Evolutionary conservation across 2,888 invertebrate genomes (phyloP).

Genomic region (Apamea epomidion): DNA sequence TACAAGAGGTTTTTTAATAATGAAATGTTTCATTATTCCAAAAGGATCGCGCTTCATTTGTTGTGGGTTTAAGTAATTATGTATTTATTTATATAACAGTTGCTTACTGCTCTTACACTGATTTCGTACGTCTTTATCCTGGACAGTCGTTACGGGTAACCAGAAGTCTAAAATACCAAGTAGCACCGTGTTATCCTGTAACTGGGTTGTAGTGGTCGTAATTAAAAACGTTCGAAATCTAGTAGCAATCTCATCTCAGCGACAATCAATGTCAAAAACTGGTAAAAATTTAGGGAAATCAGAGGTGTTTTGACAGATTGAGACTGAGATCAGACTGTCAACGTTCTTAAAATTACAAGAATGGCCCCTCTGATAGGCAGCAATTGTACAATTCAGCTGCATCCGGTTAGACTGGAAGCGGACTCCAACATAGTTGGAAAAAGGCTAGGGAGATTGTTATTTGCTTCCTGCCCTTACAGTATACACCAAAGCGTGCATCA

Average conservation of each 20-base stretch:
- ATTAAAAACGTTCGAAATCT: too few relatives aligned
- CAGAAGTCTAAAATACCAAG: background rate
- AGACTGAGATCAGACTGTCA: too few relatives aligned
- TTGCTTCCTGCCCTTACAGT: background rate
- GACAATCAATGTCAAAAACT: too few relatives aligned
- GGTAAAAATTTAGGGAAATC: too few relatives aligned
- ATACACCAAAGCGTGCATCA: background rate
- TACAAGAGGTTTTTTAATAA: conserved; percentile 33
- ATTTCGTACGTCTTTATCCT: too few relatives aligned
- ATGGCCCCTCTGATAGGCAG: too few relatives aligned
- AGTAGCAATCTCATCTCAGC: too few relatives aligned
- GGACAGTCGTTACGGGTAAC: background rate
- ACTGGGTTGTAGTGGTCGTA: too few relatives aligned
- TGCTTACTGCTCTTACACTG: background rate
- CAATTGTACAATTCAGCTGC: background rate
- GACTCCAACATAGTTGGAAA: background rate
- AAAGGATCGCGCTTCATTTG: background rate
- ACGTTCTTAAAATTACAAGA: too few relatives aligned
- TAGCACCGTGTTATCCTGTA: too few relatives aligned
- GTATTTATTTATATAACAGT: background rate
- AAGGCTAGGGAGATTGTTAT: background rate
- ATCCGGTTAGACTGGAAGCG: background rate
- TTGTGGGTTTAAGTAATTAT: background rate
- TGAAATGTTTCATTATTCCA: conserved; percentile 27
- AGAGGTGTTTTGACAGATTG: too few relatives aligned